A percentile compares a stretch with the other conserved stretches of the same genome.
Evolutionary conservation across 37 sponge, comb jelly and placozoan genomes (phyloP).

Genomic region (Hexactinellida sp.): DNA sequence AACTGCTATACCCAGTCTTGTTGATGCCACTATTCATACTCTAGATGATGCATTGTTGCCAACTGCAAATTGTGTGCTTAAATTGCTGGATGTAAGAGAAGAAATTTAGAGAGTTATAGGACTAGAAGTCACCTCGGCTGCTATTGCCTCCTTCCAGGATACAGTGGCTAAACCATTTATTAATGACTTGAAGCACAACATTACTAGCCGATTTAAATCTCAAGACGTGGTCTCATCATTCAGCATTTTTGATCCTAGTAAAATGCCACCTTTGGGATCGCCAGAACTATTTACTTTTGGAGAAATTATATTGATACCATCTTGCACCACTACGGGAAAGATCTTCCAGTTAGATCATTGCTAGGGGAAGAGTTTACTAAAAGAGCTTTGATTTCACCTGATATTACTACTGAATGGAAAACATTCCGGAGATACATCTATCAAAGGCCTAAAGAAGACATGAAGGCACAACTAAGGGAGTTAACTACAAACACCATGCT

Average conservation of each 20-base stretch:
- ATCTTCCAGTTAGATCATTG: background rate
- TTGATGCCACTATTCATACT: conserved; percentile 41
- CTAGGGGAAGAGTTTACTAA: background rate
- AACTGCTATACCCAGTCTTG: conserved; percentile 41
- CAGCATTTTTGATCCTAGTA: conserved; percentile 45
- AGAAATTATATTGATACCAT: background rate
- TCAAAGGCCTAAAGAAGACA: background rate
- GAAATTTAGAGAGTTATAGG: conserved; percentile 22
- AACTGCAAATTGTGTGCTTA: conserved; percentile 48
- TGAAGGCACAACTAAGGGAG: background rate
- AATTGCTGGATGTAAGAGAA: conserved; percentile 28
- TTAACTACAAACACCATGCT: background rate
- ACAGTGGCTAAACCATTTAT: conserved; percentile 36
- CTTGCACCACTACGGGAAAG: background rate
- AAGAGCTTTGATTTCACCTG: background rate
- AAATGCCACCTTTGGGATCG: conserved; percentile 22
- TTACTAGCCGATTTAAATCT: conserved; percentile 32
- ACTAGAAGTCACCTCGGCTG: conserved; percentile 7
- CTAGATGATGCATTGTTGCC: conserved; percentile 46
- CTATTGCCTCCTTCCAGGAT: conserved; percentile 35
- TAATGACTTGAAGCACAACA: conserved; percentile 34
- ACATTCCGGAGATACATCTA: background rate
- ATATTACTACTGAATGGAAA: background rate
- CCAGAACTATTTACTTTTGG: background rate
- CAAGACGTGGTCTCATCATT: conserved; percentile 48